Base-by-base conservation (phyloP, 2,113 vertebrate species). In the Trachemys scripta region DNA sequence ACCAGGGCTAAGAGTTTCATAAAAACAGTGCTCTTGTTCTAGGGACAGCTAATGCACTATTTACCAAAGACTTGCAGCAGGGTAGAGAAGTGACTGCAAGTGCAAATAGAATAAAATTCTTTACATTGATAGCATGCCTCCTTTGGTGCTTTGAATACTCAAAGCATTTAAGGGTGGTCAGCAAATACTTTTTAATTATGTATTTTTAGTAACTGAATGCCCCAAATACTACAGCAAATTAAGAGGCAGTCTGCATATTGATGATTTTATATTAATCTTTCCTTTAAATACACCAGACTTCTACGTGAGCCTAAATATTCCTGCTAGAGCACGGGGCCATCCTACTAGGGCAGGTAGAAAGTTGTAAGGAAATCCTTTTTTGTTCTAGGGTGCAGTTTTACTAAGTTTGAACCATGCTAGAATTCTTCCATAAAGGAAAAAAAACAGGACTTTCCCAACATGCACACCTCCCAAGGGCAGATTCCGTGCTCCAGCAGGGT, bases 71-170 rank as follows among this genome's bases (percentile, higher is more conserved):
- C 62, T 65, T 62, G 10, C 13, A 35, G 29, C 27, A 65, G 62
- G 5, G 27, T 62, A 27, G 57, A 29, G 13, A 35, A n/a, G 65
- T 38, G 35, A n/a, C 65, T n/a, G 7, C 65, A 69, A 69, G 35
- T n/a, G 8, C 17, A 69, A 19, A 35, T n/a, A 38, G 17, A n/a
- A 69, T 19, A 69, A 59, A 59, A 57, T 65, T 69, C 9, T 29
- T 92, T 45, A 20, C 2, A 38, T 4, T 42, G 22, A 59, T 42
- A 79, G 42, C 22, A 54, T 0, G 0, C 3, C 35, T 80, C 72
- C 19, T 51, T 24, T 16, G 22, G 31, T 2, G 24, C 0, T 0
- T 8, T 42, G 24, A 49, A 31, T 24, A n/a, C 54, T 56, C 42
- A 78, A 69, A 4, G 25, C 14, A 12, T 22, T 75, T 29, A 20